Evolutionary conservation across 2,888 invertebrate genomes (phyloP).

Genomic region (Aphodius sticticus): DNA sequence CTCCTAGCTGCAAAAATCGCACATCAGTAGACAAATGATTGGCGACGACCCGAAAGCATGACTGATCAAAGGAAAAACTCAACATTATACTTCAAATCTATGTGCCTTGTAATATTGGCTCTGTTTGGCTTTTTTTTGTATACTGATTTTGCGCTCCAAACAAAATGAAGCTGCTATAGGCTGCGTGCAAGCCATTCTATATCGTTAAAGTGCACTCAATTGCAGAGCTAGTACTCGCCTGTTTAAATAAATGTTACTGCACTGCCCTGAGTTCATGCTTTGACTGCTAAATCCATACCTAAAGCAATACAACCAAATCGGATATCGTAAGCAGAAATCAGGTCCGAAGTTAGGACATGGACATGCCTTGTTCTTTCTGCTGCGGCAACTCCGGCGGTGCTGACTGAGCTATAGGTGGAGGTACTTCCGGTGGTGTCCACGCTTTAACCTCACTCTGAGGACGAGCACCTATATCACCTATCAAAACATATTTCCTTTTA

Average conservation of each 20-base stretch:
- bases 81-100: not conserved
- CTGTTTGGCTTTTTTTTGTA: not conserved
- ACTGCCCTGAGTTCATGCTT: conserved; percentile 56
- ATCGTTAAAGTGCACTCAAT: conserved; percentile 41
- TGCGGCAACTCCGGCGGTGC: conserved; percentile 72
- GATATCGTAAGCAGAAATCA: conserved; percentile 59
- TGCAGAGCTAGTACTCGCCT: conserved; percentile 51
- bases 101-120: not conserved
- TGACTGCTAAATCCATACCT: conserved; percentile 59
- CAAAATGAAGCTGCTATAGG: conserved; percentile 32
- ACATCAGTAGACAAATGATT: conserved; percentile 41
- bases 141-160: conserved; percentile 10
- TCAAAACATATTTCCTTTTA: not conserved
- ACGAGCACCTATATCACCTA: conserved; percentile 82
- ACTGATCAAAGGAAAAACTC: too few species aligned
- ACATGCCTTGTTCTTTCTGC: conserved; percentile 64
- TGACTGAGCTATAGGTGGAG: conserved; percentile 72
- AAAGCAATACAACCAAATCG: conserved; percentile 59
- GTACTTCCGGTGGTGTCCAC: conserved; percentile 70
- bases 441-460: conserved; percentile 90
- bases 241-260: conserved; percentile 55
- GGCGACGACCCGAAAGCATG: conserved; percentile 8
- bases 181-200: conserved; percentile 48
- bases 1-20: conserved; percentile 46
- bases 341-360: conserved; percentile 56